These are phyloP conservation scores for Dipodomys stephensi DNA, from an alignment of 2,113 vertebrate species.

Conservation along the genomic window DNA sequence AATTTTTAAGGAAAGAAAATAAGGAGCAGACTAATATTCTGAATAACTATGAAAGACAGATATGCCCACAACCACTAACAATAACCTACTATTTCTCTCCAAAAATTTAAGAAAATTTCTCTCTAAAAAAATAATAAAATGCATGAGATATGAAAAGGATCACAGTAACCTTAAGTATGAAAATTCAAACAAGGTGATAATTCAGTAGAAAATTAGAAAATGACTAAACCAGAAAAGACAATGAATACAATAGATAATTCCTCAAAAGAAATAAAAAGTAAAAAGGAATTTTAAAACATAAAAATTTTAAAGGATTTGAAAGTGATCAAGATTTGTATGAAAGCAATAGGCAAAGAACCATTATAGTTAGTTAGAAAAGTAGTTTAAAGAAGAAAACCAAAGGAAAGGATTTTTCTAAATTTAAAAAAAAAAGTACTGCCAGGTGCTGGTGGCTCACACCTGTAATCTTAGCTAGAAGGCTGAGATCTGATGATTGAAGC, in stretches of 20 bases:
- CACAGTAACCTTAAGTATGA: not conserved
- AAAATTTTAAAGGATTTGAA: slow-evolving; percentile 12
- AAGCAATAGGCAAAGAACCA: not conserved
- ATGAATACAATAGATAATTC: not conserved
- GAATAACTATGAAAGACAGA: not conserved
- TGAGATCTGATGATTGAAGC: too few species aligned
- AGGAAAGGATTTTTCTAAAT: not conserved
- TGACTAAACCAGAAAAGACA: not conserved
- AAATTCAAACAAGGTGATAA: not conserved
- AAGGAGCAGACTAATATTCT: not conserved
- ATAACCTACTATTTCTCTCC: not conserved
- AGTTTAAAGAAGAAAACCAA: slow-evolving; percentile 1
- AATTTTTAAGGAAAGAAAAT: not conserved
- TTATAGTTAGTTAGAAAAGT: too few species aligned
- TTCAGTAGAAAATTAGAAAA: slow-evolving; percentile 3
- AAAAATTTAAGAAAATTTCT: not conserved
- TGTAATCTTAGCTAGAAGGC: too few species aligned
- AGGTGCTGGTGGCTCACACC: too few species aligned
- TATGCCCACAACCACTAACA: not conserved
- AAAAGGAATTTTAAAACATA: not conserved
- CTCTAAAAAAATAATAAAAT: not conserved
- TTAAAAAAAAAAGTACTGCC: too few species aligned
- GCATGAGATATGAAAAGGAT: not conserved
- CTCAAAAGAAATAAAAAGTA: not conserved
- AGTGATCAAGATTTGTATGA: not conserved